Conservation (phyloP, 2,888 invertebrate species). For the Druceiella hillmani region DNA sequence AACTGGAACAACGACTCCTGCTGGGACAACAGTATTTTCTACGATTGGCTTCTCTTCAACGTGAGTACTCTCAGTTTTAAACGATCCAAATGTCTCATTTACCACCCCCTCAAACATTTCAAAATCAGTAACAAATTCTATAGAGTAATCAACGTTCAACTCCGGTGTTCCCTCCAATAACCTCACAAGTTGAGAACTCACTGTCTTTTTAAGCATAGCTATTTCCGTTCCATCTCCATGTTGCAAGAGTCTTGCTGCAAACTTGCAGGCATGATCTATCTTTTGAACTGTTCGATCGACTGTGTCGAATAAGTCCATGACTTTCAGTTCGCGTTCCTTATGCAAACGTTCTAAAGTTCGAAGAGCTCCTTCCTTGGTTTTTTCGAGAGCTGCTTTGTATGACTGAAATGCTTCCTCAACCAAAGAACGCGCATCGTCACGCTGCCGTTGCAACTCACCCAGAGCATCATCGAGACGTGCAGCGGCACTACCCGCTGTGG, state of each 20-base stretch:
- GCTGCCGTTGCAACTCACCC: constrained; percentile 80
- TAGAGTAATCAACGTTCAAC: constrained; percentile 69
- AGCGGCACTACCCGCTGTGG: constrained; percentile 70
- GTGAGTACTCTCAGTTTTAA: constrained; percentile 60
- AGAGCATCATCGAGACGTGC: constrained; percentile 71
- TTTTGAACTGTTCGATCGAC: constrained; percentile 80
- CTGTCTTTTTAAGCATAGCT: constrained; percentile 74
- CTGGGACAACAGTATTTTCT: constrained; percentile 32
- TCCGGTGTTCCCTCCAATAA: constrained; percentile 79
- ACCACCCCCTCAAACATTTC: constrained; percentile 71
- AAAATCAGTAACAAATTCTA: constrained; percentile 78
- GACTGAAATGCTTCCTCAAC: constrained; percentile 77
- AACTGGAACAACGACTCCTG: constrained; percentile 31
- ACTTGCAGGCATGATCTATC: constrained; percentile 82
- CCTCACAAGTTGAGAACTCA: constrained; percentile 69
- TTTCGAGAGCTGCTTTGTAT: constrained; percentile 76
- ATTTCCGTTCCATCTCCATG: constrained; percentile 83
- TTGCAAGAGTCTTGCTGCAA: constrained; percentile 73
- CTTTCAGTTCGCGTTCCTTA: constrained; percentile 77
- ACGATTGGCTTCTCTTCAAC: constrained; percentile 53
- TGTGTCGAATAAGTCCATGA: constrained; percentile 83
- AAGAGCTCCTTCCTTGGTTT: constrained; percentile 70
- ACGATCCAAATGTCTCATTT: constrained; percentile 67
- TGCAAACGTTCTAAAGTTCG: constrained; percentile 71
- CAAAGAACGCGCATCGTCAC: constrained; percentile 77